Conservation (phyloP, 2,113 vertebrate species). For the Microcebus griseorufus region DNA sequence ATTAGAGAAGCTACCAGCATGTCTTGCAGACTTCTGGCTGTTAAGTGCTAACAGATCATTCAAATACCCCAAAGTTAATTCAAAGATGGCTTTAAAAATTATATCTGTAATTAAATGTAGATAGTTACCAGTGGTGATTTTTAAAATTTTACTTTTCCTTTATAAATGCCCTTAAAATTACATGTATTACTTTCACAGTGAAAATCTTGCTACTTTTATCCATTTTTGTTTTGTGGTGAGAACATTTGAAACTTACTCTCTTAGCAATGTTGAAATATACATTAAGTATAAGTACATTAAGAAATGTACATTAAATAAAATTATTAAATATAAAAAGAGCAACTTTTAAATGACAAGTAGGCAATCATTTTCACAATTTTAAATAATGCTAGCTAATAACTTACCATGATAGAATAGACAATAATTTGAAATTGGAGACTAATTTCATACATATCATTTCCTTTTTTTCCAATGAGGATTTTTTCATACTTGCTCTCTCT, state of each 20-base stretch:
- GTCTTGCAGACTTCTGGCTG: neutral
- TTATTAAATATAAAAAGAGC: neutral
- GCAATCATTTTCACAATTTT: neutral
- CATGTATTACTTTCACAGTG: neutral
- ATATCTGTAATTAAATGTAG: neutral
- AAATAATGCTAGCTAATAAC: neutral
- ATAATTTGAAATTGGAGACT: neutral
- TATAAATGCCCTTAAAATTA: neutral
- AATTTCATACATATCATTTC: neutral
- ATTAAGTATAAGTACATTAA: neutral
- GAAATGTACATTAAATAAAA: neutral
- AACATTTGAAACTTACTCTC: neutral
- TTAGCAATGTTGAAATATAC: neutral
- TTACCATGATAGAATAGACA: neutral
- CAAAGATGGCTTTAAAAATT: neutral
- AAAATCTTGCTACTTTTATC: neutral
- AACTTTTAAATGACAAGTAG: neutral
- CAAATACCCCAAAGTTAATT: neutral
- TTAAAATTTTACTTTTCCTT: neutral
- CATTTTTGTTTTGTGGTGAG: neutral
- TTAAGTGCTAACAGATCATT: neutral
- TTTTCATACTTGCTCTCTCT: neutral
- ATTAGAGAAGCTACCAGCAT: neutral
- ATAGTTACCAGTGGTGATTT: neutral
- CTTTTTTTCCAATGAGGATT: neutral